Evolutionary conservation across 2,888 invertebrate genomes (phyloP), one percentile per base, ranked within the genome.

Genomic region (Mythimna lalbum): DNA sequence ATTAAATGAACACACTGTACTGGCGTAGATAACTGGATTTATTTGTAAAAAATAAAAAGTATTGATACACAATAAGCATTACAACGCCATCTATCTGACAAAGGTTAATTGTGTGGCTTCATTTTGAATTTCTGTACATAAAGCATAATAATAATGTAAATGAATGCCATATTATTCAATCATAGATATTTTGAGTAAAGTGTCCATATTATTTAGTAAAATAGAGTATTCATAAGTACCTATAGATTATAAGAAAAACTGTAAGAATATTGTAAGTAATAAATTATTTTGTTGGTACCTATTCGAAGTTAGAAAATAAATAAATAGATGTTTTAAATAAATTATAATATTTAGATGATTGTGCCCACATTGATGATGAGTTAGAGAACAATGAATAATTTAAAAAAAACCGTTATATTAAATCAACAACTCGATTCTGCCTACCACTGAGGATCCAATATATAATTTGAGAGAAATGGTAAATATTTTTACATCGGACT

Each of bases 271-370:
- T 69, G 59, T 76, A 69, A 43, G 31, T 73, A 75, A 63, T 83
- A 83, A 77, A 76, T 83, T 77, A 83, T 83, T 83, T 79, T 81
- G 76, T 83, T 78, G 59, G 33, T 80, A 73, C 4, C 36, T 59
- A 66, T 64, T 64, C 14, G 43, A 71, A 63, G 49, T 68, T 65
- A 71, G 64, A 63, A 56, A 60, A 66, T 71, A 55, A 64, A 62
- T 70, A 66, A 2, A 3, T 36, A 36, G 27, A 65, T 49, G 27
- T 62, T 56, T 57, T 62, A 73, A 61, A 52, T 64, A 49, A 61
- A 56, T 61, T 66, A 43, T 57, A 63, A 31, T 52, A 55, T 9
- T 63, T 64, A 59, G 74, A 69, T 82, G 82, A 78, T 80, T 80
- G 69, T 67, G 31, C 19, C 1, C 19, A 49, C n/a, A 17, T 36